Evolutionary conservation across 2,888 invertebrate genomes (phyloP).

Genomic region (Euzetes globulus): DNA sequence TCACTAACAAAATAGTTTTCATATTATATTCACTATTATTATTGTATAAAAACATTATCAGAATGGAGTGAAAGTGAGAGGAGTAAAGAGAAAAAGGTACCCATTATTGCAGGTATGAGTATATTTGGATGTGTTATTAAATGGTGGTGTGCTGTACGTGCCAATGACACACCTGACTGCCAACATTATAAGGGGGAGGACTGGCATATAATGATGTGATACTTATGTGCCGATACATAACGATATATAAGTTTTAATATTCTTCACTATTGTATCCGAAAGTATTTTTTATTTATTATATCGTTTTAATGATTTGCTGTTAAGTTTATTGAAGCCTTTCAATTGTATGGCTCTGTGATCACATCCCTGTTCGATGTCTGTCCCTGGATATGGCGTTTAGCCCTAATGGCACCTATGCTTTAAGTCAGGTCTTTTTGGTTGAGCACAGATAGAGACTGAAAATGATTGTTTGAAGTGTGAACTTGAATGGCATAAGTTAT

Average conservation of each 20-base stretch:
- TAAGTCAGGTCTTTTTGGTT: background rate
- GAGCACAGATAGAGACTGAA: background rate
- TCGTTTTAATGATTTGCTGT: conserved; percentile 10
- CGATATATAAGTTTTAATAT: background rate
- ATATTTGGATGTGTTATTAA: conserved; percentile 8
- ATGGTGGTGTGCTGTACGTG: conserved; percentile 18
- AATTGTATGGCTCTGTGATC: background rate
- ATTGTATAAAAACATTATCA: background rate
- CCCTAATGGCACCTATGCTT: background rate
- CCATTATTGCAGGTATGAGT: background rate
- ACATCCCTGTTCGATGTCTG: background rate
- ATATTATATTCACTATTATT: no score
- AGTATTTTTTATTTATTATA: background rate
- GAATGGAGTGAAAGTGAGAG: background rate
- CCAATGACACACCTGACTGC: conserved; percentile 29
- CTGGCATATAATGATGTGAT: conserved; percentile 30
- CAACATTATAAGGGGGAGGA: conserved; percentile 30
- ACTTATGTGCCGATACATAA: conserved; percentile 26
- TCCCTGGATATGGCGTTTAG: background rate
- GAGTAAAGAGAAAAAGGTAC: background rate
- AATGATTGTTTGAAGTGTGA: conserved; percentile 23
- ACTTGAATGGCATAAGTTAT: conserved; percentile 30
- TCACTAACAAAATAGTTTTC: background rate
- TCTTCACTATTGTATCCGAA: background rate
- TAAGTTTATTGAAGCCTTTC: conserved; percentile 10